Percentiles rank a stretch among this genome's conserved stretches.
Evolutionary conservation across 2,113 vertebrate genomes (phyloP).

Genomic region (Eulemur rufifrons): DNA sequence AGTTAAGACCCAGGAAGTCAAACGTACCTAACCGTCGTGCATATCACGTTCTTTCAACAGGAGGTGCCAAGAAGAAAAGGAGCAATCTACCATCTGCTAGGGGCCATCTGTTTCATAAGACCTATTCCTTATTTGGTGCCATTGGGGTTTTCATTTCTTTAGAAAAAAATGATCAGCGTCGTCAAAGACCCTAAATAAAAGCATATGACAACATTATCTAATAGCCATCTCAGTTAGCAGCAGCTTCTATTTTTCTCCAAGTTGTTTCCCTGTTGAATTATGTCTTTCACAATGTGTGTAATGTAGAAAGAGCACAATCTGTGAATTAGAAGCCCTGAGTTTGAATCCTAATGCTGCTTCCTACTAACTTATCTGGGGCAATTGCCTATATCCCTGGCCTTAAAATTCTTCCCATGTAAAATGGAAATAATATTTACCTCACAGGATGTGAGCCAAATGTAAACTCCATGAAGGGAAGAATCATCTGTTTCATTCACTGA

Average conservation of each 20-base stretch:
- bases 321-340: not conserved
- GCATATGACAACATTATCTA: slow-evolving; percentile 54
- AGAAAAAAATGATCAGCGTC: slow-evolving; percentile 56
- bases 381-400: not conserved
- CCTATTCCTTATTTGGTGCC: slow-evolving; percentile 63
- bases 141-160: slow-evolving; percentile 57
- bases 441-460: not conserved
- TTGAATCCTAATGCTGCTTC: slow-evolving; percentile 21
- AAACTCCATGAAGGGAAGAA: not conserved
- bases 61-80: slow-evolving; percentile 72
- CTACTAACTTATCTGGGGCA: not conserved
- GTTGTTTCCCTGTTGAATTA: slow-evolving; percentile 53
- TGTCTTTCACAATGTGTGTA: slow-evolving; percentile 10
- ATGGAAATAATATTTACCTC: not conserved
- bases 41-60: slow-evolving; percentile 63
- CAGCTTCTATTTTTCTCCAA: slow-evolving; percentile 44
- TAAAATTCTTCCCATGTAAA: not conserved
- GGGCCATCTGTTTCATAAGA: slow-evolving; percentile 69
- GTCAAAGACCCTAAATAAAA: slow-evolving; percentile 64
- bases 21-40: slow-evolving; percentile 68
- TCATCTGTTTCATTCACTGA: not conserved
- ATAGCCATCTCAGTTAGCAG: not conserved
- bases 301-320: slow-evolving; percentile 9
- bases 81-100: slow-evolving; percentile 75
- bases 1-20: slow-evolving; percentile 71